Conservation (phyloP, 2,797 vertebrate genomes). For the Macropodus opercularis region DNA sequence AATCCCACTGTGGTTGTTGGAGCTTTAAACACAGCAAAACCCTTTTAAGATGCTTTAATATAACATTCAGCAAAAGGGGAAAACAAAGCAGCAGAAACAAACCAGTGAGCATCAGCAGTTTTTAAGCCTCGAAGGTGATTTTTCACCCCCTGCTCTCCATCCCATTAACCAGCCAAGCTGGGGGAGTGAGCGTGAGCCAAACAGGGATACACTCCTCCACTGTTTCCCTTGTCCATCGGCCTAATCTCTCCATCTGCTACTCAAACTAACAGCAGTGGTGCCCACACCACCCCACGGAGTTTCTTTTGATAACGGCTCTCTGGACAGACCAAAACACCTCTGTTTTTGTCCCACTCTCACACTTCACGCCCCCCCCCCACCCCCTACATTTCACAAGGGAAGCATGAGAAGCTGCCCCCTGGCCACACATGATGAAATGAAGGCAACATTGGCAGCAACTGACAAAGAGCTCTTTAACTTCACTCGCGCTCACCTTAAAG, state of each 20-base stretch:
- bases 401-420: constrained; percentile 38
- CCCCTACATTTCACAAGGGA: constrained; percentile 36
- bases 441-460: constrained; percentile 22
- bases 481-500: constrained; percentile 92
- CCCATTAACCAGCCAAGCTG: constrained; percentile 64
- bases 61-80: constrained; percentile 34
- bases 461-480: constrained; percentile 10
- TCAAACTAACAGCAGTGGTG: constrained; percentile 64
- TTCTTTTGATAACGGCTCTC: constrained; percentile 73
- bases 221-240: constrained; percentile 53
- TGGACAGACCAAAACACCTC: constrained; percentile 68
- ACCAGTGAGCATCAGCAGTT: constrained; percentile 70
- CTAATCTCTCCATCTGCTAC: constrained; percentile 85
- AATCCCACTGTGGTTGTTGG: not conserved
- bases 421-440: constrained; percentile 62
- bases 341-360: constrained; percentile 59
- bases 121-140: constrained; percentile 53
- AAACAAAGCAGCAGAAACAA: constrained; percentile 54
- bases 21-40: constrained; percentile 7
- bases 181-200: constrained; percentile 74
- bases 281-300: constrained; percentile 72
- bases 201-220: constrained; percentile 72
- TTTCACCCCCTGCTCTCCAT: constrained; percentile 51
- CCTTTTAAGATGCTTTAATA: constrained; percentile 23
- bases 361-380: constrained; percentile 7